These are phyloP conservation scores for Protodeltote pygarga DNA, from an alignment of 2,888 invertebrate species.

Conservation along the genomic window DNA sequence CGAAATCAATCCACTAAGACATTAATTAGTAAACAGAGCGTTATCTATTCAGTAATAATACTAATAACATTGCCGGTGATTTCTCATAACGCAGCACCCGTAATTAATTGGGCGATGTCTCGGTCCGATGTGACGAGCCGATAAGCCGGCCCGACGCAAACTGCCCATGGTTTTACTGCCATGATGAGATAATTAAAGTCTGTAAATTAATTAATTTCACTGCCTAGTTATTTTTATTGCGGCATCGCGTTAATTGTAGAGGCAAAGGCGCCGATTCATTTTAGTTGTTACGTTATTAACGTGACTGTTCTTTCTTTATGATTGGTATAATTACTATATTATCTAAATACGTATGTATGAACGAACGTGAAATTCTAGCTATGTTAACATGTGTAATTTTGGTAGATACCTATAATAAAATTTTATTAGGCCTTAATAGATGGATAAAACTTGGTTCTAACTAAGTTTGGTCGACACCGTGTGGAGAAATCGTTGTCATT, in stretches of 20 bases:
- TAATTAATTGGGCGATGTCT: conserved; percentile 66
- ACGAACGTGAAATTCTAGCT: too few relatives aligned
- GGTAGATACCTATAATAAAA: too few relatives aligned
- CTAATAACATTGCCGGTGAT: conserved; percentile 68
- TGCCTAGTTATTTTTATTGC: conserved; percentile 76
- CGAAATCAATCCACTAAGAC: conserved; percentile 22
- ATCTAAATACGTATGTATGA: conserved; percentile 28
- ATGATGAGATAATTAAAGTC: conserved; percentile 84
- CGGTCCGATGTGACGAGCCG: conserved; percentile 76
- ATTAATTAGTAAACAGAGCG: conserved; percentile 52
- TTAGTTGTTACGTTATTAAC: conserved; percentile 44
- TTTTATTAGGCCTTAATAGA: too few relatives aligned
- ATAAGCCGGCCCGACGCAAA: conserved; percentile 73
- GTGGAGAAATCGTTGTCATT: too few relatives aligned
- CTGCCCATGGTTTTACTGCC: conserved; percentile 72
- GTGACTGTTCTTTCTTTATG: conserved; percentile 42
- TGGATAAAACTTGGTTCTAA: too few relatives aligned
- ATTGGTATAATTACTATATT: conserved; percentile 40
- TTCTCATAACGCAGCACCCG: conserved; percentile 69
- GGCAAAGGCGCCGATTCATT: conserved; percentile 71
- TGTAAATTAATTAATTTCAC: conserved; percentile 81
- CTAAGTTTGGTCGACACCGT: too few relatives aligned
- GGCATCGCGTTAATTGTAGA: conserved; percentile 69
- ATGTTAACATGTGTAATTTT: too few relatives aligned
- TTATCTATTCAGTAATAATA: conserved; percentile 55